Evolutionary conservation across 2,888 invertebrate genomes (phyloP).

Genomic region (Magallana nippona): DNA sequence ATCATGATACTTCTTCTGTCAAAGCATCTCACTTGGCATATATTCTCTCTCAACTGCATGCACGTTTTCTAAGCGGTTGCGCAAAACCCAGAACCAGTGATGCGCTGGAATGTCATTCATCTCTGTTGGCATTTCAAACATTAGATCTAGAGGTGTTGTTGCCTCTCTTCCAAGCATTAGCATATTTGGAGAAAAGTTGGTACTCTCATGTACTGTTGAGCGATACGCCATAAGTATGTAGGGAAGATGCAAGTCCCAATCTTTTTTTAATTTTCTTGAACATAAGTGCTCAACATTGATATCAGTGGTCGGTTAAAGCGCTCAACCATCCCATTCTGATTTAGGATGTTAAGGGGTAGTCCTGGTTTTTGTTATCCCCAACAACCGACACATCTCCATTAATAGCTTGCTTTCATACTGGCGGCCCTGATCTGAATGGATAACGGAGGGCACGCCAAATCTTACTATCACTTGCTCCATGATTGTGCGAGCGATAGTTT

Average conservation of each 20-base stretch:
- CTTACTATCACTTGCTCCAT: slow-evolving; percentile 1
- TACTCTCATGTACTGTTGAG: slow-evolving; percentile 48
- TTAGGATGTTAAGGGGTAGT: slow-evolving; percentile 48
- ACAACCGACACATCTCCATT: too few species aligned
- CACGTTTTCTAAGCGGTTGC: slow-evolving; percentile 46
- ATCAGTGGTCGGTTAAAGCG: slow-evolving; percentile 37
- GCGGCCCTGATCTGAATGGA: background rate
- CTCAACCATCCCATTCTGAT: slow-evolving; percentile 35
- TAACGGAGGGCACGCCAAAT: background rate
- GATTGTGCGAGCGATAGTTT: background rate
- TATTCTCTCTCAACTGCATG: slow-evolving; percentile 35
- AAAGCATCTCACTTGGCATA: slow-evolving; percentile 22
- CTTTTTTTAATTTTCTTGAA: slow-evolving; percentile 30
- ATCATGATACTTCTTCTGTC: slow-evolving; percentile 47
- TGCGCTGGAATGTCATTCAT: too few species aligned
- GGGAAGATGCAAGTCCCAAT: slow-evolving; percentile 43
- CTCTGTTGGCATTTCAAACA: too few species aligned
- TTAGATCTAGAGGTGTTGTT: too few species aligned
- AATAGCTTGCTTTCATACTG: slow-evolving; percentile 3
- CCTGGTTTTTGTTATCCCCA: slow-evolving; percentile 15
- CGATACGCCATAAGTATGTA: slow-evolving; percentile 54
- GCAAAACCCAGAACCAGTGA: slow-evolving; percentile 52
- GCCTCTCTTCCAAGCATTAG: too few species aligned
- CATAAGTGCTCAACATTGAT: slow-evolving; percentile 51
- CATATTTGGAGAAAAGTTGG: too few species aligned